Conservation (phyloP, 2,113 vertebrate genomes). For the Prinia subflava region DNA sequence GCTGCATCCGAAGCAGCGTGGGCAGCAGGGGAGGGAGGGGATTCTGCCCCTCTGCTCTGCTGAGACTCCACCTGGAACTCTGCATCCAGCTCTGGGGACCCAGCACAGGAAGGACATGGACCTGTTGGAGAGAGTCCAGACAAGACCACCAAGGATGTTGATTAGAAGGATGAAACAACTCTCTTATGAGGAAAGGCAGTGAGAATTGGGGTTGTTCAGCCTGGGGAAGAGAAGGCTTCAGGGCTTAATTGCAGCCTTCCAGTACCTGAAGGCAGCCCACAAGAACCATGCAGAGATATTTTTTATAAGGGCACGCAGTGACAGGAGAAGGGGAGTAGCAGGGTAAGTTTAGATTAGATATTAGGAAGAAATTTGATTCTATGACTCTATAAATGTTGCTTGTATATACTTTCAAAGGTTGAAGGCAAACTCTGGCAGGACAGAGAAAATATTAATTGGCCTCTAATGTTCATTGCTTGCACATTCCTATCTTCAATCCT, state of each 20-base stretch:
- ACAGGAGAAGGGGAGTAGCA: neutral
- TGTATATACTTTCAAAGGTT: neutral
- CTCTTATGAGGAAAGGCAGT: neutral
- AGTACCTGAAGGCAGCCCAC: neutral
- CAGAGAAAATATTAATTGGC: neutral
- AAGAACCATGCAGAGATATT: neutral
- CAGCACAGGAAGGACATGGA: neutral
- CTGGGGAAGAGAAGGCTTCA: neutral
- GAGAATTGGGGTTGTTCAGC: neutral
- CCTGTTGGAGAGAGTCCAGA: neutral
- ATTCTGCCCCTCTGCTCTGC: neutral
- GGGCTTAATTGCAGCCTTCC: neutral
- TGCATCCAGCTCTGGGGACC: neutral
- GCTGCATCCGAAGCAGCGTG: neutral
- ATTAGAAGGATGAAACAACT: neutral
- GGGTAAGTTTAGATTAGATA: neutral
- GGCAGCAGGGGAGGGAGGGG: neutral
- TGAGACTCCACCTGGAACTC: fast-evolving
- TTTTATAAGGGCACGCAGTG: neutral
- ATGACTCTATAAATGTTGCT: neutral
- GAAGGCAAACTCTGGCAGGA: neutral
- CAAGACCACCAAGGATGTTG: neutral
- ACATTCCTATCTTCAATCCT: neutral
- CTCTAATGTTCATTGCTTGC: neutral
- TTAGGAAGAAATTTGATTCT: neutral